phyloP scores from a whole-genome alignment of 1,140 invertebrate genomes.

The Microvelia longipes region DNA sequence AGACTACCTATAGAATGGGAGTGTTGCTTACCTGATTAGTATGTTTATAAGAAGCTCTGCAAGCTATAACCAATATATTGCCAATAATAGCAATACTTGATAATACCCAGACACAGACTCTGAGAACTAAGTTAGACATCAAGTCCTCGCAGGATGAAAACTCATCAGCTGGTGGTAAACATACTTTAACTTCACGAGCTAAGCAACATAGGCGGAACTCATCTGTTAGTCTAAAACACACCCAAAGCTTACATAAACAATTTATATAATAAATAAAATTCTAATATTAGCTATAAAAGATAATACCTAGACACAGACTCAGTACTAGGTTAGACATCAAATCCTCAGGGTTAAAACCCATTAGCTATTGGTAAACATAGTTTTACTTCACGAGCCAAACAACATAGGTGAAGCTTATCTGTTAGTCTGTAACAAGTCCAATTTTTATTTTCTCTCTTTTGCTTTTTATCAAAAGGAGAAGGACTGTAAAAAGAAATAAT shows the following conservation, averaged over 20 bases:
- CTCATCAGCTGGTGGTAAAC: slow-evolving; percentile 35
- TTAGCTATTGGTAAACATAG: slow-evolving; percentile 34
- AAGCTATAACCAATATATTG: slow-evolving; percentile 37
- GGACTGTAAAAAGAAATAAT: too few species aligned
- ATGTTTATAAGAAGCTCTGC: slow-evolving; percentile 29
- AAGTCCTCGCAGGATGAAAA: slow-evolving; percentile 42
- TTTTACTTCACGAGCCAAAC: slow-evolving; percentile 30
- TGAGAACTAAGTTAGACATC: slow-evolving; percentile 38
- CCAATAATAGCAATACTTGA: slow-evolving; percentile 35
- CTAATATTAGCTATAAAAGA: slow-evolving; percentile 35
- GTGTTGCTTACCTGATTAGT: slow-evolving; percentile 27
- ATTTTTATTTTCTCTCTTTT: too few species aligned
- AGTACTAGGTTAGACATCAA: slow-evolving; percentile 40
- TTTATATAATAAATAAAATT: slow-evolving; percentile 38
- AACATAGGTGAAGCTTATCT: slow-evolving; percentile 40
- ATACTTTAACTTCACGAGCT: slow-evolving; percentile 28
- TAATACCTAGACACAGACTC: slow-evolving; percentile 39
- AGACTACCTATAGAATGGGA: too few species aligned
- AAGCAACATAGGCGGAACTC: slow-evolving; percentile 40
- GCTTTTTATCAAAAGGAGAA: too few species aligned
- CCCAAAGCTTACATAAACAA: too few species aligned
- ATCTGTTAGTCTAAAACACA: slow-evolving; percentile 30
- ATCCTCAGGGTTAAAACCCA: slow-evolving; percentile 42
- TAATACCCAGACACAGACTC: slow-evolving; percentile 39
- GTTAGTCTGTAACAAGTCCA: slow-evolving; percentile 26